A percentile compares a stretch with the other conserved stretches of the same genome.
Conservation (phyloP, 2,888 invertebrate genomes). For the Drosophila nr. perissopoda region DNA sequence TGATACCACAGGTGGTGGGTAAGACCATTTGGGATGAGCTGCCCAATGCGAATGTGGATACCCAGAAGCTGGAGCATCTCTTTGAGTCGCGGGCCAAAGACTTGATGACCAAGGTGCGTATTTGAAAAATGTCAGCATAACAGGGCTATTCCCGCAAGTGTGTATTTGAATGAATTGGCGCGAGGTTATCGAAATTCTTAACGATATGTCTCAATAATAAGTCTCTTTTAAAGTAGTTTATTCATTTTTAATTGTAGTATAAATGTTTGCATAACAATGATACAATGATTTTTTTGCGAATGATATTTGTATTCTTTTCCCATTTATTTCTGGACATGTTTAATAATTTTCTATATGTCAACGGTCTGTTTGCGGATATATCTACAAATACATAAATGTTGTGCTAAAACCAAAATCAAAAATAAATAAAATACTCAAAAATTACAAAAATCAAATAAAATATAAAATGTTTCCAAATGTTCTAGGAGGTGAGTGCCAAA, state of each 20-base stretch:
- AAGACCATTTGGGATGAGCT: conserved; percentile 97
- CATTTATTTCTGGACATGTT: conserved; percentile 58
- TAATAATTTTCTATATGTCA: conserved; percentile 61
- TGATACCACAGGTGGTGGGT: conserved; percentile 87
- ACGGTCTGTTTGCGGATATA: conserved; percentile 74
- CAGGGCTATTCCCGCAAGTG: background rate
- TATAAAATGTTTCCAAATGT: conserved; percentile 60
- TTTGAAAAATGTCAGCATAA: background rate
- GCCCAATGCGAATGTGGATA: conserved; percentile 93
- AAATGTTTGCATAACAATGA: conserved; percentile 51
- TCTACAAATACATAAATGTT: conserved; percentile 71
- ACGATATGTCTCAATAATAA: conserved; percentile 46
- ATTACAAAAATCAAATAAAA: conserved; percentile 26
- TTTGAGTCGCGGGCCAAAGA: conserved; percentile 99
- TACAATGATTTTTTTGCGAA: conserved; percentile 53
- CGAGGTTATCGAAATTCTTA: conserved; percentile 35
- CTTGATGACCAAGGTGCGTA: conserved; percentile 94
- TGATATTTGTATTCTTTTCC: conserved; percentile 76
- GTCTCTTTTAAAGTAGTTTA: conserved; percentile 32
- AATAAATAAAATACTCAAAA: conserved; percentile 40
- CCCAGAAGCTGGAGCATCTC: conserved; percentile 96
- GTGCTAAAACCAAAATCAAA: conserved; percentile 60
- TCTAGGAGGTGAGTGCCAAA: conserved; percentile 82
- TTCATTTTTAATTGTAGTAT: conserved; percentile 17
- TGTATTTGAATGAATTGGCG: conserved; percentile 31